These are phyloP conservation scores for Centruroides sculpturatus DNA, from an alignment of 1,140 invertebrate species.

Conservation along the genomic window DNA sequence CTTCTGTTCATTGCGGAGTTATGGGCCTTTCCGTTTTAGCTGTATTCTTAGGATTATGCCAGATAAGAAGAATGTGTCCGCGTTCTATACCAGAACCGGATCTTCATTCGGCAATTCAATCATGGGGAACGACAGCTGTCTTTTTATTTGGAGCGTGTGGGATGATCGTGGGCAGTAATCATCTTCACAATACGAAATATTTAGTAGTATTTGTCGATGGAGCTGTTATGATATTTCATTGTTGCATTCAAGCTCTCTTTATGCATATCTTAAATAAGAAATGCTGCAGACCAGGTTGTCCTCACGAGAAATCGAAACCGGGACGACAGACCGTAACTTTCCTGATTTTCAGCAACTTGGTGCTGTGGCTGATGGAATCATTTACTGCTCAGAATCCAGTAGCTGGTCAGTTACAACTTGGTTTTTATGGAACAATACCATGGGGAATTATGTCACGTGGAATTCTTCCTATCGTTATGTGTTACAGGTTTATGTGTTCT, in stretches of 20 bases:
- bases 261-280: constrained; percentile 8
- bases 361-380: constrained; percentile 51
- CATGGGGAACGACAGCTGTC: too few relatives aligned
- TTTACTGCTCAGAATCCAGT: constrained; percentile 48
- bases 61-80: constrained; percentile 24
- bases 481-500: constrained; percentile 54
- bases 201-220: constrained; percentile 34
- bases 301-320: constrained; percentile 35
- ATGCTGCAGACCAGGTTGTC: constrained; percentile 3
- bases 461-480: constrained; percentile 46
- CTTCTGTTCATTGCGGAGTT: constrained; percentile 19
- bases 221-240: constrained; percentile 38
- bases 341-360: constrained; percentile 48
- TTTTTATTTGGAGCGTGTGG: constrained; percentile 32
- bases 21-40: constrained; percentile 34
- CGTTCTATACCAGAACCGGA: background rate
- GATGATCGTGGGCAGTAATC: constrained; percentile 28
- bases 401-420: constrained; percentile 39
- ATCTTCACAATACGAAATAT: constrained; percentile 24
- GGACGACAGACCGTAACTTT: constrained; percentile 51
- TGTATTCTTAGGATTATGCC: constrained; percentile 29
- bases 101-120: too few relatives aligned
- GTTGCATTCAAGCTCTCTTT: constrained; percentile 19
- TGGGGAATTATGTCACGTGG: constrained; percentile 51
- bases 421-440: constrained; percentile 46